Evolutionary conservation across 1,140 invertebrate genomes (phyloP), one percentile per base, ranked within the genome.

Genomic region (Gonatopus flavifemur): DNA sequence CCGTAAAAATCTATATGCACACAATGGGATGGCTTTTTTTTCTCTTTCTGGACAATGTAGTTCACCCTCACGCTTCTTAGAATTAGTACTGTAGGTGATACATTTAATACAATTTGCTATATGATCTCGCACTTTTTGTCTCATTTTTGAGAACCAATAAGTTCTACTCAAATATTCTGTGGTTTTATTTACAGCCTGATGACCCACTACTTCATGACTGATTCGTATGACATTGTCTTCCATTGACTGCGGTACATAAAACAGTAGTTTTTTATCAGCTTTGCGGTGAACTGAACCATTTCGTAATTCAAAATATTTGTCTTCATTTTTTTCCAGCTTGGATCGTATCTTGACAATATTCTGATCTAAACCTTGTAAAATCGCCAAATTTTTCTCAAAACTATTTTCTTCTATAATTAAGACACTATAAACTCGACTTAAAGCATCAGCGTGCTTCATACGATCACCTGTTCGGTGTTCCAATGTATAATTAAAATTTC

Each of bases 81-180:
- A 28, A 6, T 6, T 6, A 28, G 12, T 12, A 12, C 12, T 28
- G 12, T 28, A 28, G 6, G 25, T 28, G 12, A 28, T 28, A 12
- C 25, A 28, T 28, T 28, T 28, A 28, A 28, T 28, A 12, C 25
- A 28, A 28, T 28, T 28, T 7, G 25, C 25, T 20, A 63, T 55
- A 40, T 57, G 47, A 15, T 13, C 10, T 32, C 60, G 46, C 0
- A 63, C 47, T 30, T 49, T 52, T 25, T 52, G n/a, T 15, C 28
- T 44, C 30, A 59, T 40, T 1, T 50, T 24, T 18, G 51, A 56
- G n/a, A 69, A 62, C 59, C 54, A 66, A 39, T 62, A 66, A 8
- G 33, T 12, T 33, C 49, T 39, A 12, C 8, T n/a, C 16, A 64
- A 46, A 8, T 25, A 28, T 8, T 51, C 44, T 6, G 53, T 7